Evolutionary conservation across 35 echinoderm and acorn worm species (phyloP).

Genomic region (Anneissia japonica): DNA sequence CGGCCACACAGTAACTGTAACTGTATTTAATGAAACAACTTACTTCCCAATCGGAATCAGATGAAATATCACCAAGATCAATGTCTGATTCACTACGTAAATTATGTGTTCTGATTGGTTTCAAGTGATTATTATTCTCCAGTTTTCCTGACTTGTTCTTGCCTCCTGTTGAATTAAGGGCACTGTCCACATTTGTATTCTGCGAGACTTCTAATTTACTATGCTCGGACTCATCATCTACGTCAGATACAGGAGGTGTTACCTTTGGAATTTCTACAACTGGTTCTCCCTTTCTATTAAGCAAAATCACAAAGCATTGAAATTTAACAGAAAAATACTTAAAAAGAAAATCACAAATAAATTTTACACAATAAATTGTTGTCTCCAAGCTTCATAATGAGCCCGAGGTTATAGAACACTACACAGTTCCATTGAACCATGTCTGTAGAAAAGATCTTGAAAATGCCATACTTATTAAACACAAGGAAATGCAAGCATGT

Average conservation of each 20-base stretch:
- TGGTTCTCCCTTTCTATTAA: not conserved
- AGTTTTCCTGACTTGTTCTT: not conserved
- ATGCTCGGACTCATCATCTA: not conserved
- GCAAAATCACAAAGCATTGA: too few relatives aligned
- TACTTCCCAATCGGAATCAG: conserved; percentile 88
- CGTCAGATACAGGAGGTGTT: not conserved
- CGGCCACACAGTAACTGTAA: too few relatives aligned
- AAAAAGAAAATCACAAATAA: too few relatives aligned
- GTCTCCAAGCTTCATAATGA: too few relatives aligned
- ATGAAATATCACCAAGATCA: conserved; percentile 78
- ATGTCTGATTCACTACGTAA: conserved; percentile 41
- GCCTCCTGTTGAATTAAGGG: not conserved
- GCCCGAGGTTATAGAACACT: too few relatives aligned
- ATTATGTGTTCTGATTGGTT: not conserved
- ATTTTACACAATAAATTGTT: too few relatives aligned
- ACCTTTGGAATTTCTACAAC: not conserved
- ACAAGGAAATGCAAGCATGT: too few relatives aligned
- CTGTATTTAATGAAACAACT: not conserved
- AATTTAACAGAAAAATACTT: too few relatives aligned
- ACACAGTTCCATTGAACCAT: too few relatives aligned
- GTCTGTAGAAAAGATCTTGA: too few relatives aligned
- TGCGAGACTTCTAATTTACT: not conserved
- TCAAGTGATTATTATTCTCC: not conserved
- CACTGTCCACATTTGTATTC: not conserved
- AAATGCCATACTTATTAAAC: too few relatives aligned